Base-by-base conservation (phyloP, 2,888 invertebrate species). In the Rhimphoctona megacephalus region DNA sequence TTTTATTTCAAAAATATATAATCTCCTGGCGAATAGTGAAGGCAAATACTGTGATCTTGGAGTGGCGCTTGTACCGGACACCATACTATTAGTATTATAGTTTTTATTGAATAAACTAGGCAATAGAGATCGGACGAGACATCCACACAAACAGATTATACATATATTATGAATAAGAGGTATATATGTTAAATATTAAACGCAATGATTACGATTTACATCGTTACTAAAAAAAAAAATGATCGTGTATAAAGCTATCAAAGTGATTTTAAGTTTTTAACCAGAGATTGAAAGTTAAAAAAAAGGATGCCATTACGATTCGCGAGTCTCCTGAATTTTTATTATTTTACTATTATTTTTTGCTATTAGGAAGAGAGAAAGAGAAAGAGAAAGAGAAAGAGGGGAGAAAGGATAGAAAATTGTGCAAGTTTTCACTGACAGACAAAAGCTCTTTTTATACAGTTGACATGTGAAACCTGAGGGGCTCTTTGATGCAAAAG, bases 171-270 rank as follows among this genome's bases (percentile, higher is more conserved):
- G 90, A 90, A 91, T 93, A 94, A 93, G 92, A 92, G 78, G 90
- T 93, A 94, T 94, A 92, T 94, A 94, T 94, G 94, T 94, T 94
- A 94, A 93, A 94, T 93, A 94, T 93, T 93, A 93, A 70, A 93
- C 89, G 93, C 94, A 93, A 94, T 94, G 93, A 92, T 94, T 94
- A 94, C 92, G 90, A 94, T 93, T 93, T 91, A 93, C 92, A 93
- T 94, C 94, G 94, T 94, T 94, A 94, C 92, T 43, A 33, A 79
- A 39, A 36, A 36, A 39, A 39, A 49, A 69, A 79, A 77, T 92
- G 92, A 93, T 92, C 93, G 91, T 94, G 94, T 94, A 94, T 94
- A 94, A 94, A 94, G 94, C 93, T 94, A 93, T 93, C 91, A 92
- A 93, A 93, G 93, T 94, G 94, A 94, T 94, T 93, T 93, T 93